Base-by-base conservation (phyloP, 2,113 vertebrate genomes). In the Lycaon pictus region DNA sequence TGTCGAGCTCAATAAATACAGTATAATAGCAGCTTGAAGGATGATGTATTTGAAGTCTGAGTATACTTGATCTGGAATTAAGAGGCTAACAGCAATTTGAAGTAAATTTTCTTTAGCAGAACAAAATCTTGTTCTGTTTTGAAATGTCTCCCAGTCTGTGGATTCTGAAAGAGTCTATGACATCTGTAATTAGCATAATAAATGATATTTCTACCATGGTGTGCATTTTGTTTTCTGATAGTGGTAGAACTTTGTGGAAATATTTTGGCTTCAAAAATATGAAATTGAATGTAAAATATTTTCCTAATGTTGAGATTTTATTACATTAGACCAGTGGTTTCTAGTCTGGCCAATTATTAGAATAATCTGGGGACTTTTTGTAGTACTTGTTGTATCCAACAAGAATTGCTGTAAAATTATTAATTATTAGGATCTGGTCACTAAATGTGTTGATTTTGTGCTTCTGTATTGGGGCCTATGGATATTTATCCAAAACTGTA, bases 81-180 rank as follows among this genome's bases (percentile, higher is more conserved):
- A 67, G 25, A 87, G 29, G 27, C 27, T 53, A 9, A 76, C 63
- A 29, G 65, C 20, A 53, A 17, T 88, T 69, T 69, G 67, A 90
- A 90, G 37, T 91, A 76, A 93, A 29, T 51, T 71, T 96, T 97
- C 67, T 88, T 32, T 91, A 72, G 92, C 29, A 90, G 17, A 92
- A 63, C 13, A 55, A 69, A 88, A 15, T 56, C 7, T 96, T 91
- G 7, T 77, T 93, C 72, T 72, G n/a, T 63, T 90, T 86, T 65
- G 53, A 81, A 93, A 86, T 85, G 63, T 19, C 13, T 58, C 51
- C 55, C 4, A 17, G 23, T 77, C 37, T 93, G 12, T 85, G 60
- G 60, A 16, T 81, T 85, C 71, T 37, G 17, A 58, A 88, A 92
- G 48, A 63, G 17, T 81, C 20, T 67, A 7, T 72, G n/a, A 35